Conservation (phyloP, 1,140 invertebrate species). For the Druon quercuslanigerum region DNA sequence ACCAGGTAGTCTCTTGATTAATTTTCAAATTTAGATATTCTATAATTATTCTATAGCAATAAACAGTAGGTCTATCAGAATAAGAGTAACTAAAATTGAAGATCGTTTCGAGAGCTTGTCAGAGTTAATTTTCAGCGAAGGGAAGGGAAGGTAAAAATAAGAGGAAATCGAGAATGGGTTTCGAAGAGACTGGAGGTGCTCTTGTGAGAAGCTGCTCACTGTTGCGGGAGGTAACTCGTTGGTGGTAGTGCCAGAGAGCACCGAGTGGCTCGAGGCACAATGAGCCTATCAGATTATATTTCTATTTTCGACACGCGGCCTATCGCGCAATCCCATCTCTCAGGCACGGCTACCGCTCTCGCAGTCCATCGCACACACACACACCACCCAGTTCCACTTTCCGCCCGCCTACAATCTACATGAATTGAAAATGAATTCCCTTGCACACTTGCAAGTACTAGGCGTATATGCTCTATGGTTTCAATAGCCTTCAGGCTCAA, state of each 20-base stretch:
- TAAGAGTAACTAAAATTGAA: not conserved
- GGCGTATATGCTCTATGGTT: not conserved
- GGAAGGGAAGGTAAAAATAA: constrained; percentile 36
- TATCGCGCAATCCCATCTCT: constrained; percentile 74
- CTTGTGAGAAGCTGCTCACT: constrained; percentile 65
- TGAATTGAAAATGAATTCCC: constrained; percentile 26
- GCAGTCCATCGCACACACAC: constrained; percentile 35
- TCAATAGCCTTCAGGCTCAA: constrained; percentile 5
- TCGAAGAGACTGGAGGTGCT: constrained; percentile 29
- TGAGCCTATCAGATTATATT: constrained; percentile 76
- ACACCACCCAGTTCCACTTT: not conserved
- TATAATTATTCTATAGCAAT: not conserved
- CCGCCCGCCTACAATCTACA: not conserved
- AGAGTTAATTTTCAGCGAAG: constrained; percentile 28
- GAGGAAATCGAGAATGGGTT: constrained; percentile 44
- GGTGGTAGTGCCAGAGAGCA: constrained; percentile 68
- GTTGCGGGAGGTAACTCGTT: constrained; percentile 56
- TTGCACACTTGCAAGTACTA: constrained; percentile 27
- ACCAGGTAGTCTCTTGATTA: no score
- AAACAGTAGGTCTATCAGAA: not conserved
- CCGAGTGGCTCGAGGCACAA: constrained; percentile 70
- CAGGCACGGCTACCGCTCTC: constrained; percentile 66
- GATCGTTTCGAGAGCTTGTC: constrained; percentile 9
- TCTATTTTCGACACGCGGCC: constrained; percentile 75
- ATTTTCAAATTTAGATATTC: not conserved